Evolutionary conservation across 2,797 vertebrate genomes (phyloP), one percentile per base, ranked within the genome.

Genomic region (Parambassis ranga): DNA sequence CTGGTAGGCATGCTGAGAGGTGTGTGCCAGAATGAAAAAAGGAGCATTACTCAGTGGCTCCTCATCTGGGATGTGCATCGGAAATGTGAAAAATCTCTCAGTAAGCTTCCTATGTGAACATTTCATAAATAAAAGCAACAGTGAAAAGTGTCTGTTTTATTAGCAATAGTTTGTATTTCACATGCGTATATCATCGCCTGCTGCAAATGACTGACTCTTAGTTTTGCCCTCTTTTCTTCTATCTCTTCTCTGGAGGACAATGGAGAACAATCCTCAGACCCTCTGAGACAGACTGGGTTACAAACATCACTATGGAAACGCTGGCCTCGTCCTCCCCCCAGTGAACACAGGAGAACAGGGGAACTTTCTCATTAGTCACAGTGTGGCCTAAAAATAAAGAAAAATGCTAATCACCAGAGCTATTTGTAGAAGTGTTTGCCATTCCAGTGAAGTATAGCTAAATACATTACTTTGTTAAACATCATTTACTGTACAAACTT

Each of bases 221-320:
- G 10, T 48, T 36, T 60, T 2, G 1, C 50, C 36, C 38, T 53
- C 52, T 57, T 56, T 62, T 58, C 19, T 8, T 23, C 31, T n/a
- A 5, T 72, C 48, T 63, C 48, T 27, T 22, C 26, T 56, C 47
- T 39, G 15, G 27, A 51, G 42, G 42, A 82, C 70, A 81, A 84
- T 61, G 27, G 64, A 41, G 56, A 75, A 62, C 67, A 65, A 70
- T 65, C 37, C 57, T 19, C 65, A 71, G 65, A 73, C 69, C 65
- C 58, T 75, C 65, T 58, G 81, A 80, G 71, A 65, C 59, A 19
- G 80, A 72, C 72, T 66, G 18, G 75, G 68, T 77, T 79, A 81
- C 78, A 72, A 65, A 55, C 57, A 28, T 87, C 65, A 19, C 79
- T 71, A 79, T 79, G 79, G 73, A 65, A 80, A 84, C 75, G 16